Base-by-base conservation (phyloP, 2,113 vertebrate genomes). In the Podiceps cristatus region DNA sequence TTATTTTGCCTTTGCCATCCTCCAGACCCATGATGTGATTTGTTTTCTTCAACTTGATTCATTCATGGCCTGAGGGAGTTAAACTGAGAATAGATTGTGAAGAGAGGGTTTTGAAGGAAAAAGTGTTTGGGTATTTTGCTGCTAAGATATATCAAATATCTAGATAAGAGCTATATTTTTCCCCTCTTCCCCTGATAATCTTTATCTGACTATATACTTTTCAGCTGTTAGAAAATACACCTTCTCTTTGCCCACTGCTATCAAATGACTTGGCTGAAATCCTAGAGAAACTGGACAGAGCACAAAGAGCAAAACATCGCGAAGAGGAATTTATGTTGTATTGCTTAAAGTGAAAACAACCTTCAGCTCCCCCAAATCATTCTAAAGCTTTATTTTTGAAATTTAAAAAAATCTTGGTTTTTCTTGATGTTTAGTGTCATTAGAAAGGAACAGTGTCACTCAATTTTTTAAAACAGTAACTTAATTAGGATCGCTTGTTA, bases 211-310 rank as follows among this genome's bases (percentile, higher is more conserved):
- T 71, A 58, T 71, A 58, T 40, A 56, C 35, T 80, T 86, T 59
- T 77, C 42, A 76, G 37, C 71, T 83, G 42, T 59, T 94, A 66
- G 55, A 86, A 93, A 82, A 86, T 37, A 50, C 17, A 69, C 50
- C 0, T 0, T 91, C 22, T 76, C 45, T 87, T 90, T 77, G 42
- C 35, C 58, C 13, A 40, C 24, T 55, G 37, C 0, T 89, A 35
- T 93, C 92, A 83, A 86, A 83, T 93, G 85, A 35, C 86, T 79
- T 96, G 85, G 50, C 82, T 90, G 88, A 86, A 93, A 92, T 94
- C 88, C 85, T 83, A 63, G 82, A 76, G 37, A 93, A 94, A 81
- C 66, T 80, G 68, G 45, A 62, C 82, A 63, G 82, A 69, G 31
- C 1, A 7, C 63, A 83, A 59, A 58, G 45, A 80, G 42, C 35